phyloP scores from a whole-genome alignment of 2,888 invertebrate genomes.

The Portevinia maculata region DNA sequence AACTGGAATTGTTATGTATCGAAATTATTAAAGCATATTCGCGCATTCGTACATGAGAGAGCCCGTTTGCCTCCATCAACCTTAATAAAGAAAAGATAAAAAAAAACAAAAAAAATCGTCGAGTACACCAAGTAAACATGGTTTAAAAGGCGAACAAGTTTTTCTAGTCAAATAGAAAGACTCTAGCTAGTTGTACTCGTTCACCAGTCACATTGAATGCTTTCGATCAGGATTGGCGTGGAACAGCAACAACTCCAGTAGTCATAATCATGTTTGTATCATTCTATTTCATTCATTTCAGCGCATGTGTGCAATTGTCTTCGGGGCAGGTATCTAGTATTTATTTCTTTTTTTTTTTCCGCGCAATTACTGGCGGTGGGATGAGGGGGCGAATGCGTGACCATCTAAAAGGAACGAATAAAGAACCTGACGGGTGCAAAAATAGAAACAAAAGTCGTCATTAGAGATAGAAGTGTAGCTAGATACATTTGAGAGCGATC shows the following conservation, averaged over 20 bases:
- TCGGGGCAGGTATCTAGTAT: slow-evolving; percentile 7
- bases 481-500: slow-evolving; percentile 39
- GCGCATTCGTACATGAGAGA: slow-evolving; percentile 46
- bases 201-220: slow-evolving; percentile 64
- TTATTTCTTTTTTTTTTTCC: slow-evolving; percentile 17
- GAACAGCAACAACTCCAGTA: slow-evolving; percentile 25
- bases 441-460: slow-evolving; percentile 53
- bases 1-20: slow-evolving; percentile 66
- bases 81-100: slow-evolving; percentile 62
- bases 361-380: slow-evolving; percentile 41
- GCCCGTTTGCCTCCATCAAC: slow-evolving; percentile 51
- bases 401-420: slow-evolving; percentile 37
- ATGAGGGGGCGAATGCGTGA: slow-evolving; percentile 56
- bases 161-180: slow-evolving; percentile 61
- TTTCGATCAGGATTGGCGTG: slow-evolving; percentile 51
- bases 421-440: slow-evolving; percentile 41
- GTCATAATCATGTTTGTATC: slow-evolving; percentile 60
- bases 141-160: slow-evolving; percentile 73
- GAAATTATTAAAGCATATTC: slow-evolving; percentile 73
- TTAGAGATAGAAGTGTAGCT: slow-evolving; percentile 48
- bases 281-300: slow-evolving; percentile 65
- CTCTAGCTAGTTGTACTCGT: slow-evolving; percentile 13
- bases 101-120: slow-evolving; percentile 45
- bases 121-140: slow-evolving; percentile 64
- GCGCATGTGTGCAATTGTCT: slow-evolving; percentile 10